Base-by-base conservation (phyloP, 1,140 invertebrate species). In the Drosophila miranda region DNA sequence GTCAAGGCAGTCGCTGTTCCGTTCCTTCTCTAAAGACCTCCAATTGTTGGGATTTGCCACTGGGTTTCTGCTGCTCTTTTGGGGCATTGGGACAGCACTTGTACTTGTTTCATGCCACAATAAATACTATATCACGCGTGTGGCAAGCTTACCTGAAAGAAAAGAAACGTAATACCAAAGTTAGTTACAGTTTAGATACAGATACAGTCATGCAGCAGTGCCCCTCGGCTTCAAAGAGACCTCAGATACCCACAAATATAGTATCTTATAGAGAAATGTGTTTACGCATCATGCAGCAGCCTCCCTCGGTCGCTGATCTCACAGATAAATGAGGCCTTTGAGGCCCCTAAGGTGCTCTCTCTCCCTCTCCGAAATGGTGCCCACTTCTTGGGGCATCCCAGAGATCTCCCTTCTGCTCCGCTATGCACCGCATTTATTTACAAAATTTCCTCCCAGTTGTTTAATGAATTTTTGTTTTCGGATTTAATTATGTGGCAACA, bases 401-500 rank as follows among this genome's bases (percentile, higher is more conserved):
- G 13, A 13, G 34, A 38, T 38, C 11, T 13, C 11, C 34, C 11
- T 38, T 13, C 11, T 13, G 34, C 34, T 13, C 34, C 34, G 13
- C 13, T 38, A 13, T 38, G 23, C 21, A 21, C 28, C 30, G 8
- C 13, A 26, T 48, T 30, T 67, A 46, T 54, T 63, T 48, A 54
- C 42, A 67, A 70, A 11, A 13, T 16, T 16, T 16, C 16, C 11
- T 46, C 23, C 26, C 16, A 7, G 82, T 72, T 87, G 82, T 86
- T 87, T 86, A 87, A 61, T 70, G 48, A 69, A 77, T 81, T 81
- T 38, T 80, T 86, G 81, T 86, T 86, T 88, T 87, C 56, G 73
- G 67, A 88, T 88, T 86, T 87, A 87, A 87, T 87, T 87, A 87
- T 88, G 82, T 88, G 82, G 78, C 78, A 88, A 78, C 78, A 87